Evolutionary conservation across 2,797 vertebrate species (phyloP), one percentile per base, ranked within the genome.

Genomic region (Falco rusticolus): DNA sequence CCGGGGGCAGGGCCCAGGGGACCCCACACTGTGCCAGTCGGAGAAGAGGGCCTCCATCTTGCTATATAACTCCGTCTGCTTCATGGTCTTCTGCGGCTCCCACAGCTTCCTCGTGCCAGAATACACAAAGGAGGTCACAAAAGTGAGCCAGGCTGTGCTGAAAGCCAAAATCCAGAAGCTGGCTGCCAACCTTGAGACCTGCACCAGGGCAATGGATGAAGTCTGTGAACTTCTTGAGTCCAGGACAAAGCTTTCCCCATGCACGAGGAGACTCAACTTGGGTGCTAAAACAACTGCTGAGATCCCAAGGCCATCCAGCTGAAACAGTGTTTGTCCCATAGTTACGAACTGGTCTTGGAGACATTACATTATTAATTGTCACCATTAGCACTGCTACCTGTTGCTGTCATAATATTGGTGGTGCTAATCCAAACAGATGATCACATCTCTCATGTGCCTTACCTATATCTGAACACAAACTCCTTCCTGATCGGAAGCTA

Each of bases 91-190:
- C 90, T 98, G 97, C 0, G 94, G 98, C 66, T 98, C 98, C 2
- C 98, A 97, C 13, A 97, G 97, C 93, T 97, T 98, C 69, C 96
- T 98, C 1, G 85, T 98, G 51, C 98, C 98, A 31, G 95, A 97
- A 64, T 81, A 91, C 71, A 95, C 97, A 9, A 97, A 98, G 79
- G 98, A 98, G 71, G 93, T 93, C 89, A 98, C 97, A 16, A 98
- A 96, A 94, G 97, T 97, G 8, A 98, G 98, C 95, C 98, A 98
- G 74, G 95, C 95, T 0, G 93, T 98, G 65, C 96, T 98, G 31
- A 98, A 91, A 76, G 98, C 98, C 88, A 98, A 98, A 97, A 96
- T 98, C 54, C 98, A 98, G 96, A 98, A 98, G 88, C 90, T 98
- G 94, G 96, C 97, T 4, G 97, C 97, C 93, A 98, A 97, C 94